Evolutionary conservation across 2,797 vertebrate genomes (phyloP).

Genomic region (Aphelocoma californica): DNA sequence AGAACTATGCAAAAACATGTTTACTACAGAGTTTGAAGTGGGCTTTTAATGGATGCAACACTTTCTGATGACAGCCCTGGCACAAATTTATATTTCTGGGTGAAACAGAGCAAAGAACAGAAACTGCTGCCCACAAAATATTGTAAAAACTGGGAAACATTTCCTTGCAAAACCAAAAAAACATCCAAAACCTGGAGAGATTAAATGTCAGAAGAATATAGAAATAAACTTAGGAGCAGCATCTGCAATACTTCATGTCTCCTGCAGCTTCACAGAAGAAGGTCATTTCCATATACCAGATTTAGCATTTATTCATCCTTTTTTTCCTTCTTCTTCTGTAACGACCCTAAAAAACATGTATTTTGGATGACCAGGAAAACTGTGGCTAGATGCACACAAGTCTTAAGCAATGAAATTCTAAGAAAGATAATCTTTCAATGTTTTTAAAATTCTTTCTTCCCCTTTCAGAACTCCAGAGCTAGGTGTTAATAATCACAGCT

Average conservation of each 20-base stretch:
- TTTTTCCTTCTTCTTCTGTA: neutral
- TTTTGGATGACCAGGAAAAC: neutral
- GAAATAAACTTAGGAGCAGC: neutral
- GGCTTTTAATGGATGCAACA: neutral
- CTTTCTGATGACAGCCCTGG: neutral
- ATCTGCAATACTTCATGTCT: neutral
- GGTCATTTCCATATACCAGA: neutral
- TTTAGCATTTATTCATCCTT: neutral
- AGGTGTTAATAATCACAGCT: neutral
- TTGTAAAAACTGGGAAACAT: neutral
- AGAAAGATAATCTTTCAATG: neutral
- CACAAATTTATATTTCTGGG: neutral
- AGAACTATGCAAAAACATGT: neutral
- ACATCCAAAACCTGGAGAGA: neutral
- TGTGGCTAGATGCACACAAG: neutral
- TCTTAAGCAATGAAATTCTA: neutral
- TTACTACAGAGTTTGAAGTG: neutral
- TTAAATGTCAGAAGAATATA: fast-evolving
- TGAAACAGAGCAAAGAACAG: neutral
- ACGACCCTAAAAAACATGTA: neutral
- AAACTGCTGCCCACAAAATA: neutral
- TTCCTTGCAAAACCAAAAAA: neutral
- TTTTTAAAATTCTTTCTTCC: neutral
- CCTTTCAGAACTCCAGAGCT: neutral
- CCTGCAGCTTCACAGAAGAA: neutral